These are phyloP conservation scores for Branchipolynoe longqiensis DNA, from an alignment of 2,888 invertebrate genomes.

Conservation along the genomic window DNA sequence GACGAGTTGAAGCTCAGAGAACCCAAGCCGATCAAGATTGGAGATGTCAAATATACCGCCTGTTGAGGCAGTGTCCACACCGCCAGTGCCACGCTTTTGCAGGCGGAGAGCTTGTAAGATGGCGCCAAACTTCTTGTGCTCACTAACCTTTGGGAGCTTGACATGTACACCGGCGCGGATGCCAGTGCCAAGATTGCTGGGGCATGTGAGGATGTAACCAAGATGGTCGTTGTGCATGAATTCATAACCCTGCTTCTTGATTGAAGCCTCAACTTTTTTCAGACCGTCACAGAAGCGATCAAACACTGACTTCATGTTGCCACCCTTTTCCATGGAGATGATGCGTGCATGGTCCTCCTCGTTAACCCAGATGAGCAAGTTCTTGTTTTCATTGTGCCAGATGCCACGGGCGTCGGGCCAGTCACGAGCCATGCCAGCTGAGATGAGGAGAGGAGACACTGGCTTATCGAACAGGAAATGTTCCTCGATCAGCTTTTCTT, in stretches of 20 bases:
- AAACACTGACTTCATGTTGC: slow-evolving; percentile 62
- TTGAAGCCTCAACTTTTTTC: slow-evolving; percentile 63
- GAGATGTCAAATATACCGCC: slow-evolving; percentile 79
- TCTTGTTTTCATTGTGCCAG: slow-evolving; percentile 82
- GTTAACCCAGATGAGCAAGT: slow-evolving; percentile 65
- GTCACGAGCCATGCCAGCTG: slow-evolving; percentile 65
- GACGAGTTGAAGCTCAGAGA: slow-evolving; percentile 75
- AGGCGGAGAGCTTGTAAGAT: slow-evolving; percentile 64
- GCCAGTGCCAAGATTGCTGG: slow-evolving; percentile 92
- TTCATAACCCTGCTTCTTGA: slow-evolving; percentile 62
- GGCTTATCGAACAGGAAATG: slow-evolving; percentile 70
- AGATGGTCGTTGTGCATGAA: slow-evolving; percentile 65
- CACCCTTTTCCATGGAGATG: slow-evolving; percentile 63
- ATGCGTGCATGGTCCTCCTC: slow-evolving; percentile 64
- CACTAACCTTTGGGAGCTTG: slow-evolving; percentile 87
- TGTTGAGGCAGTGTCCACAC: slow-evolving; percentile 77
- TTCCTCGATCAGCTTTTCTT: slow-evolving; percentile 68
- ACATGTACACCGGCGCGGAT: slow-evolving; percentile 98
- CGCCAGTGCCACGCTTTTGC: slow-evolving; percentile 68
- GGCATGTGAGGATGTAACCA: slow-evolving; percentile 92
- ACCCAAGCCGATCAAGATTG: slow-evolving; percentile 77
- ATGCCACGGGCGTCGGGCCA: slow-evolving; percentile 83
- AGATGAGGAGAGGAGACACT: slow-evolving; percentile 64
- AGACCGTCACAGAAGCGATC: slow-evolving; percentile 64
- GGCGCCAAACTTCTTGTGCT: slow-evolving; percentile 49